Evolutionary conservation across 2,797 vertebrate species (phyloP).

Genomic region (Pristis pectinata): DNA sequence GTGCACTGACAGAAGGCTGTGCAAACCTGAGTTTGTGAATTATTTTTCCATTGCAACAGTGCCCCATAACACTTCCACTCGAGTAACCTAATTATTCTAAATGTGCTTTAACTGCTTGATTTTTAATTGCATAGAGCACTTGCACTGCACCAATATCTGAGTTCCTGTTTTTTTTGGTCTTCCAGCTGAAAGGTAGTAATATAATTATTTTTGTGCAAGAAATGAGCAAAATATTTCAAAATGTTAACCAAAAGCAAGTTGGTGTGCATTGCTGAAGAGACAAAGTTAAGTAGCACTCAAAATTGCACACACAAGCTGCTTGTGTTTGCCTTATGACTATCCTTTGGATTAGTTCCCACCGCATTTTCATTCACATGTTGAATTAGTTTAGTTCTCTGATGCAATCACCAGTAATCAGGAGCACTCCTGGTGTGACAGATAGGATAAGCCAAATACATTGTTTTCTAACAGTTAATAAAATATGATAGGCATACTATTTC

Average conservation of each 20-base stretch:
- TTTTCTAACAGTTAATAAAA: neutral
- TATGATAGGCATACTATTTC: too few relatives aligned
- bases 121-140: neutral
- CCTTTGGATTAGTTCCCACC: neutral
- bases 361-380: neutral
- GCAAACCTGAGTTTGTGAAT: neutral
- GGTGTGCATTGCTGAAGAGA: neutral
- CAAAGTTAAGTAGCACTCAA: neutral
- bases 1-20: neutral
- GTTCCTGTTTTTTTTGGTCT: neutral
- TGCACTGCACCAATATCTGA: neutral
- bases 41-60: conserved; percentile 11
- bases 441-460: neutral
- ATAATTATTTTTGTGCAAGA: neutral
- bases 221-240: neutral
- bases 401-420: neutral
- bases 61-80: neutral
- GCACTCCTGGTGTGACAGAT: neutral
- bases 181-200: too few relatives aligned
- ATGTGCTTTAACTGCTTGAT: neutral
- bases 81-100: neutral
- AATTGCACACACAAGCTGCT: neutral
- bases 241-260: neutral
- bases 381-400: conserved; percentile 24
- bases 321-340: neutral